These are phyloP conservation scores for Ochlodes sylvanus DNA, from an alignment of 2,888 invertebrate genomes.

Conservation along the genomic window DNA sequence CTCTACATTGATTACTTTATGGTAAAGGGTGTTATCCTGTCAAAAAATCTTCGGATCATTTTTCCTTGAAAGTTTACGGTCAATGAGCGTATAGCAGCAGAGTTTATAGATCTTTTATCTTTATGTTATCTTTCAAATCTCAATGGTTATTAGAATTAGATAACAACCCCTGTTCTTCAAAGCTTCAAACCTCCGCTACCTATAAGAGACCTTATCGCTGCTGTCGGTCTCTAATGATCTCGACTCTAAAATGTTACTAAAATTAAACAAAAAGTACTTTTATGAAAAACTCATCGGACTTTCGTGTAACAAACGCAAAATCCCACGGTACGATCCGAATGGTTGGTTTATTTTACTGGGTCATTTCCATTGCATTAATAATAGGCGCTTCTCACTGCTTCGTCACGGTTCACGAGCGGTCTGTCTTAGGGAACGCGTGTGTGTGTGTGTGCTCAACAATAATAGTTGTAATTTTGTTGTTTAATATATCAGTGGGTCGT, in stretches of 20 bases:
- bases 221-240: too few species aligned
- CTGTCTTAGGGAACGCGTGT: slow-evolving; percentile 47
- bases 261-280: slow-evolving; percentile 6
- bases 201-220: too few species aligned
- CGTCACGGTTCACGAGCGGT: slow-evolving; percentile 56
- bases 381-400: slow-evolving; percentile 48
- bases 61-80: too few species aligned
- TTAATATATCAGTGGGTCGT: slow-evolving; percentile 18
- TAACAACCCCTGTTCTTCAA: neutral
- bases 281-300: slow-evolving; percentile 13
- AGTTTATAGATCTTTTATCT: too few species aligned
- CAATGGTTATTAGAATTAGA: too few species aligned
- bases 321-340: slow-evolving; percentile 34
- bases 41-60: too few species aligned
- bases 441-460: slow-evolving; percentile 14
- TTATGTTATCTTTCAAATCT: too few species aligned
- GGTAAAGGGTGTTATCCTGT: too few species aligned
- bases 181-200: neutral
- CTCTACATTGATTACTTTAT: too few species aligned
- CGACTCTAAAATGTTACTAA: neutral
- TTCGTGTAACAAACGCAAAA: slow-evolving; percentile 13
- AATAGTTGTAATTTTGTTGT: slow-evolving; percentile 13
- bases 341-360: slow-evolving; percentile 29
- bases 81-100: too few species aligned
- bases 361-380: slow-evolving; percentile 56